phyloP scores from a whole-genome alignment of 2,888 invertebrate species.

The Drosophila rellima region DNA sequence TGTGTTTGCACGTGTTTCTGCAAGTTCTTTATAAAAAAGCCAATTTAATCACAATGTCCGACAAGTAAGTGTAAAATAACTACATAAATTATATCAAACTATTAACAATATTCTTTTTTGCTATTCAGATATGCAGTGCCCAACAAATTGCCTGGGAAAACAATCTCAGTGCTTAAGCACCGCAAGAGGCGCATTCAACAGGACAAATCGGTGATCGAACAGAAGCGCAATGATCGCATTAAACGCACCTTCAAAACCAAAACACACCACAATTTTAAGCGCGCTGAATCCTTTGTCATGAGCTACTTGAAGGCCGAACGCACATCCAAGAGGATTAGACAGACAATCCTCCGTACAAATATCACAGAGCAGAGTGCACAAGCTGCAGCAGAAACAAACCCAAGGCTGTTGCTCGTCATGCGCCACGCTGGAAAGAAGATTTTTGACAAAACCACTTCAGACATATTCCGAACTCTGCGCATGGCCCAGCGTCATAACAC shows the following conservation, averaged over 20 bases:
- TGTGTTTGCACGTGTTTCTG: constrained; percentile 67
- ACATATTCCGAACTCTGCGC: constrained; percentile 78
- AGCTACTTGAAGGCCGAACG: constrained; percentile 84
- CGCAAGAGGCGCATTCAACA: constrained; percentile 84
- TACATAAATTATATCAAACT: neutral
- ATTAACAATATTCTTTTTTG: neutral
- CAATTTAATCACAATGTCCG: constrained; percentile 74
- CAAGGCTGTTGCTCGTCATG: constrained; percentile 83
- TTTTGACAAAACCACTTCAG: constrained; percentile 82
- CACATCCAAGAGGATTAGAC: constrained; percentile 82
- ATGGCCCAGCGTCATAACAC: constrained; percentile 81
- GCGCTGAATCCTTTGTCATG: constrained; percentile 86
- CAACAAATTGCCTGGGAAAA: constrained; percentile 85
- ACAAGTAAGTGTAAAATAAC: constrained; percentile 74
- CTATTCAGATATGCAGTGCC: constrained; percentile 84
- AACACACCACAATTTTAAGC: constrained; percentile 82
- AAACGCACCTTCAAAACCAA: constrained; percentile 72
- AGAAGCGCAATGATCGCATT: constrained; percentile 79
- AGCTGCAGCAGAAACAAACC: constrained; percentile 73
- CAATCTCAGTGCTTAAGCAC: constrained; percentile 85
- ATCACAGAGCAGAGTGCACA: constrained; percentile 67
- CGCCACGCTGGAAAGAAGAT: constrained; percentile 85
- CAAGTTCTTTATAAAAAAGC: constrained; percentile 24
- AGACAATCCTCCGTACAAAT: constrained; percentile 75
- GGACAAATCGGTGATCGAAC: constrained; percentile 81